phyloP scores from a whole-genome alignment of 2,888 invertebrate species.

The Acleris emargana region DNA sequence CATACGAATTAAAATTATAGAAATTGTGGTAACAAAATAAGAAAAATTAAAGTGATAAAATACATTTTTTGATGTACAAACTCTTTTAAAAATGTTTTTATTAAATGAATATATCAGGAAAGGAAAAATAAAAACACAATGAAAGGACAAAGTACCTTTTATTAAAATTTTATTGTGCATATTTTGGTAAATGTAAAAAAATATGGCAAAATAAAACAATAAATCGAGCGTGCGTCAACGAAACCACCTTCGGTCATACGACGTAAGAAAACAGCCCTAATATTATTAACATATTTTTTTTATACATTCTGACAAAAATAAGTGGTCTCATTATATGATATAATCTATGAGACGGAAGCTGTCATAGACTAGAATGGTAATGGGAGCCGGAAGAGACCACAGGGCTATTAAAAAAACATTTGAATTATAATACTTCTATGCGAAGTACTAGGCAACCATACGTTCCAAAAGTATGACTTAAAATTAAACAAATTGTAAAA shows the following conservation, averaged over 20 bases:
- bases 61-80: not conserved
- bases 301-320: conserved; percentile 69
- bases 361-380: conserved; percentile 64
- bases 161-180: conserved; percentile 81
- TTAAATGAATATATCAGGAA: not conserved
- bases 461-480: not conserved
- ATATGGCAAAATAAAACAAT: conserved; percentile 69
- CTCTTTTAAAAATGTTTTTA: not conserved
- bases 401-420: not conserved
- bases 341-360: conserved; percentile 68
- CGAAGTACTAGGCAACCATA: not conserved
- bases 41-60: too few species aligned
- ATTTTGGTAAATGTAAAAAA: conserved; percentile 77
- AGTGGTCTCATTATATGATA: conserved; percentile 51
- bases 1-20: too few species aligned
- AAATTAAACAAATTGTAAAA: too few species aligned
- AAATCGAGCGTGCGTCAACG: conserved; percentile 63
- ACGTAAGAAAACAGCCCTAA: conserved; percentile 44
- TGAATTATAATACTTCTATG: not conserved
- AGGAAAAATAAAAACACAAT: conserved; percentile 63
- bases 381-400: conserved; percentile 5
- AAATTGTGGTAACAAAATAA: too few species aligned
- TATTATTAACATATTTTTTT: conserved; percentile 55
- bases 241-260: conserved; percentile 3
- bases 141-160: conserved; percentile 77